Base-by-base conservation (phyloP, 2,888 invertebrate species). In the Amorpha juglandis region DNA sequence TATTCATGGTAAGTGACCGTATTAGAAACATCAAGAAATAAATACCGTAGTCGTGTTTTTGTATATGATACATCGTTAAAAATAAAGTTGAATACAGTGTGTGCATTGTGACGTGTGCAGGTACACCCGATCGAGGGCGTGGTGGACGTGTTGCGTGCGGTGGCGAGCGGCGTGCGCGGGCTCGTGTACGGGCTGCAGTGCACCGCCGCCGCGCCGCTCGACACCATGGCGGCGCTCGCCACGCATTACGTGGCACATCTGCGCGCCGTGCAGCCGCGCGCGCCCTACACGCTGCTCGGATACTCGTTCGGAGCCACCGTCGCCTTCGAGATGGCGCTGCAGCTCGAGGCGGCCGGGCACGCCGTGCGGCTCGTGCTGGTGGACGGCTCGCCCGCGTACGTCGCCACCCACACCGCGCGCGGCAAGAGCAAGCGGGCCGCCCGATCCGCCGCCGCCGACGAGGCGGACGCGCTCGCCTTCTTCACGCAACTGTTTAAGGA, bases 251-350 rank as follows among this genome's bases (percentile, higher is more conserved):
- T 97, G 35, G 82, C 91, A 85, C 95, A 97, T 87, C 95, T 99
- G 79, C 96, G 95, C 82, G 94, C 94, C 64, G 92, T 97, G 62
- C 98, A 98, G 90, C 95, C 96, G 9, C 89, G 93, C 68, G 97
- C 98, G 70, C 98, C 99, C 3, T 99, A 98, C 94, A 95, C 96
- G 63, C 92, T 99, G 71, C 95, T 97, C 55, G 99, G 99, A 1
- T 99, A 99, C 91, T 99, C 99, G 0, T 99, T 98, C 89, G 99
- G 99, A 70, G 98, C 98, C 52, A 96, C 97, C 76, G 97, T 99
- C 47, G 98, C 98, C 19, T 98, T 98, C 86, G 99, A 99, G 93
- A 99, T 99, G 96, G 97, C 97, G 35, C 91, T 97, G 45, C 97
- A 97, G 84, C 92, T 99, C 65, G 80, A 83, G 85, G 87, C 79